These are phyloP conservation scores for Maconellicoccus hirsutus DNA, from an alignment of 1,140 invertebrate genomes.

Conservation along the genomic window DNA sequence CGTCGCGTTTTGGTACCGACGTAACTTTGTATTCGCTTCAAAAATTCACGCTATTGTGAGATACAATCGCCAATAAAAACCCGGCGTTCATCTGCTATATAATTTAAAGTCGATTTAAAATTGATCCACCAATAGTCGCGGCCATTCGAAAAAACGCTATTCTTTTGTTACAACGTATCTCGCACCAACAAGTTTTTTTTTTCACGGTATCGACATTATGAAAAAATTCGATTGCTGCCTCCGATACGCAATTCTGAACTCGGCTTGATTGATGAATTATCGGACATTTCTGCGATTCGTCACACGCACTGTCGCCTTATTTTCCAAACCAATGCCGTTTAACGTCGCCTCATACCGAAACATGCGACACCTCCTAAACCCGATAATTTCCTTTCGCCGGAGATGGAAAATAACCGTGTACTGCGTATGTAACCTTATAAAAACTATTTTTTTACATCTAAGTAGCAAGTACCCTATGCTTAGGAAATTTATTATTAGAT, in stretches of 20 bases:
- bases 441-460: too few species aligned
- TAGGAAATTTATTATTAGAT: constrained; percentile 11
- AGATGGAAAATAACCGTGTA: too few species aligned
- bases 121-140: too few species aligned
- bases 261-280: constrained; percentile 10
- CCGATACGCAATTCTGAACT: not conserved
- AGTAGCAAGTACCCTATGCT: not conserved
- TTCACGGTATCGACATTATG: constrained; percentile 18
- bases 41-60: too few species aligned
- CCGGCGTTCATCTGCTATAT: too few species aligned
- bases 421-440: too few species aligned
- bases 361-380: not conserved
- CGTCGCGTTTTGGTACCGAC: not conserved
- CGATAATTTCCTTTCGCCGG: not conserved
- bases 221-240: not conserved
- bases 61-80: too few species aligned
- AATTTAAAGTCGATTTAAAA: too few species aligned
- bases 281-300: constrained; percentile 20
- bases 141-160: too few species aligned
- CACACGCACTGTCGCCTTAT: constrained; percentile 6
- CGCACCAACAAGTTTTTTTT: not conserved
- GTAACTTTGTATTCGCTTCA: too few species aligned
- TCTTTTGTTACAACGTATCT: not conserved
- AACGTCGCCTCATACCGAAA: not conserved
- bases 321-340: constrained; percentile 13